phyloP scores from a whole-genome alignment of 1,140 invertebrate genomes.

The Mycetomoellerius zeteki region DNA sequence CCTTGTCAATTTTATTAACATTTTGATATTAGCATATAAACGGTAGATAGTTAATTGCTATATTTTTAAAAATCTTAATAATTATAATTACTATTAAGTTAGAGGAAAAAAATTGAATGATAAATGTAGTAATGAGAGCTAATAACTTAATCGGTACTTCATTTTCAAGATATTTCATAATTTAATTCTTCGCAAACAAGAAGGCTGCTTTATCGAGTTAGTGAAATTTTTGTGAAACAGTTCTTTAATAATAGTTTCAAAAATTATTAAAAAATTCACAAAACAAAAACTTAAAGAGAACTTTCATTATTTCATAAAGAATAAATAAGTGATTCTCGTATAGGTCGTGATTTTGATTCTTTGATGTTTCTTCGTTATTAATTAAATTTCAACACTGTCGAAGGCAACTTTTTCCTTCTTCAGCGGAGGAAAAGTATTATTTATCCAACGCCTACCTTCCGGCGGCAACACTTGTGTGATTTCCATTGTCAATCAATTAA shows the following conservation, averaged over 20 bases:
- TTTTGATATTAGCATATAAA: not conserved
- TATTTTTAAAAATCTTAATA: slow-evolving; percentile 18
- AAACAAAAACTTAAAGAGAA: not conserved
- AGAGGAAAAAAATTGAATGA: not conserved
- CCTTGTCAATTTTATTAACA: not conserved
- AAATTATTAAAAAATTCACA: slow-evolving; percentile 23
- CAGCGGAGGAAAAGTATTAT: slow-evolving; percentile 71
- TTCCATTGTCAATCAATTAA: slow-evolving; percentile 74
- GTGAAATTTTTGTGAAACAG: slow-evolving; percentile 14
- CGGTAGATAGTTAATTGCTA: not conserved
- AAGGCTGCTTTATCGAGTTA: not conserved
- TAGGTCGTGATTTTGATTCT: slow-evolving; percentile 11
- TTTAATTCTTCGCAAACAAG: not conserved
- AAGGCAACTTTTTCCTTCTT: slow-evolving; percentile 29
- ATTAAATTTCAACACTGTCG: slow-evolving; percentile 42
- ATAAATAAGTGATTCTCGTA: not conserved
- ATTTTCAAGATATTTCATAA: not conserved
- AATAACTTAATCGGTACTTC: slow-evolving; percentile 31
- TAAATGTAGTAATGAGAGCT: not conserved
- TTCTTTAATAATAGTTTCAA: not conserved
- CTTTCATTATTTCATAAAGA: slow-evolving; percentile 3
- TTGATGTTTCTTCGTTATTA: slow-evolving; percentile 4
- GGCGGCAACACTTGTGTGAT: not conserved
- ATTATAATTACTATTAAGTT: too few species aligned
- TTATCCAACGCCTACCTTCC: slow-evolving; percentile 18